Base-by-base conservation (phyloP, 2,797 vertebrate species). In the Gallinago solitaria region DNA sequence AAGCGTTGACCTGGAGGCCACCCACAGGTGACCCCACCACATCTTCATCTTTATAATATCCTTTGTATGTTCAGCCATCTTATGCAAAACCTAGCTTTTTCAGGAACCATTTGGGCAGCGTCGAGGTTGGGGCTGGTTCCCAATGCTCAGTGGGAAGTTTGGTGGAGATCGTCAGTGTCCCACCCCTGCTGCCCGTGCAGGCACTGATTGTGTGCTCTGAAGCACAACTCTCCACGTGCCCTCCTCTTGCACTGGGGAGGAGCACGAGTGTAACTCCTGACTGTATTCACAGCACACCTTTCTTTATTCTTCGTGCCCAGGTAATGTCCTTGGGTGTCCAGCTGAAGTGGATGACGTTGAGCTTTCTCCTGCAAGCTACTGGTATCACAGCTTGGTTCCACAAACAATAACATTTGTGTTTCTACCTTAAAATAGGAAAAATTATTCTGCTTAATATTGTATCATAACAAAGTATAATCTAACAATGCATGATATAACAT, bases 101-200 rank as follows among this genome's bases (percentile, higher is more conserved):
- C 19, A 53, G 68, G n/a, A 91, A 30, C 41, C 11, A 21, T 70
- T 64, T 60, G 35, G 41, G 32, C 35, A 83, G 39, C 32, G 16
- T 70, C 14, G 37, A 3, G 14, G 2, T 3, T 80, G 35, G 13
- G 27, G 15, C 12, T 85, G 51, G 33, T 24, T 78, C 13, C 28
- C 57, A 48, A n/a, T 2, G 51, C 32, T 50, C 32, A 16, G 7
- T 48, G 33, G 51, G 73, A 45, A 63, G 39, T 51, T 27, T 82
- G 5, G 13, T 45, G 43, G 19, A 69, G 8, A 24, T 17, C 8
- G 21, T 9, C 35, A 67, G n/a, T 8, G 27, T 9, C 6, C 10
- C 23, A 45, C 1, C 4, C 10, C 23, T 1, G 2, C 45, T 63
- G 35, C 9, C 12, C 45, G 2, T 6, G 28, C 16, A 51, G 60